Evolutionary conservation across 2,888 invertebrate genomes (phyloP).

Genomic region (Balanococcus diminutus): DNA sequence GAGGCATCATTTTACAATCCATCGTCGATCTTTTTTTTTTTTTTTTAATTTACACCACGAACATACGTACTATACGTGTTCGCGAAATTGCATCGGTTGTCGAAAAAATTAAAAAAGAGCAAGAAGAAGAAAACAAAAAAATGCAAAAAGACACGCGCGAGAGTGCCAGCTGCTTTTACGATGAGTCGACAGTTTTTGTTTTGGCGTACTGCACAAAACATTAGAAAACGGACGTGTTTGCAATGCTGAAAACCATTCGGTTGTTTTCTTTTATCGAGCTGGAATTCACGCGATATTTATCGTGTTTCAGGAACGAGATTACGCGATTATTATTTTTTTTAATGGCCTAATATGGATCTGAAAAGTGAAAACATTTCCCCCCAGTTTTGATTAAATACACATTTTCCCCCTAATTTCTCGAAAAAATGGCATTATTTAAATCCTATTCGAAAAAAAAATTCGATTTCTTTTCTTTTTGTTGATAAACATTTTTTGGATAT

Average conservation of each 20-base stretch:
- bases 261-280: not conserved
- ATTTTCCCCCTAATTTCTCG: too few species aligned
- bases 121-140: not conserved
- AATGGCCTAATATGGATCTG: too few species aligned
- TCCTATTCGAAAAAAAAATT: too few species aligned
- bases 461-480: too few species aligned
- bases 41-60: not conserved
- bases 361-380: too few species aligned
- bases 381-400: too few species aligned
- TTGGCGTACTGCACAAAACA: not conserved
- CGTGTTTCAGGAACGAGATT: too few species aligned
- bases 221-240: not conserved
- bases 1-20: not conserved
- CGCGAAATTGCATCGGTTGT: not conserved
- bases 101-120: not conserved
- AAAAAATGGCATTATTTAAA: too few species aligned
- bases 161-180: conserved; percentile 2
- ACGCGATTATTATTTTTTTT: too few species aligned
- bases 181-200: conserved; percentile 1
- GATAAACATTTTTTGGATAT: too few species aligned
- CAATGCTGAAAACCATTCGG: not conserved
- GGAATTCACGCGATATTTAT: not conserved
- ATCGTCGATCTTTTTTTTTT: conserved; percentile 8
- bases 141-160: not conserved
- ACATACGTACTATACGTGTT: not conserved